phyloP scores from a whole-genome alignment of 2,113 vertebrate genomes.

The Laticauda laticaudata region DNA sequence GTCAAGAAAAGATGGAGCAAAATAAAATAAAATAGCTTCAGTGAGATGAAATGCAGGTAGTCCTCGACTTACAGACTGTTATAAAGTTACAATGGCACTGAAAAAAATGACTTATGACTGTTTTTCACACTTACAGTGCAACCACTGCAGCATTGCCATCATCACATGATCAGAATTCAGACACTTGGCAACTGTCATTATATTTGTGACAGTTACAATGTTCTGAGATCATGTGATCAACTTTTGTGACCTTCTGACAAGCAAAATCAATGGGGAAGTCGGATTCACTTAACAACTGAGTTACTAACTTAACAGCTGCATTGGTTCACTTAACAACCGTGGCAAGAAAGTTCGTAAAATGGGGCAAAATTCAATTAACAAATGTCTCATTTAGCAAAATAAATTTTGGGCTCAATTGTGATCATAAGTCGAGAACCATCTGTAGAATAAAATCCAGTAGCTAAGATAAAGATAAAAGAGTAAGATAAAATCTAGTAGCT shows the following conservation, averaged over 20 bases:
- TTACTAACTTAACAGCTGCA: not conserved
- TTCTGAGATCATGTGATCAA: not conserved
- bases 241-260: not conserved
- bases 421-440: not conserved
- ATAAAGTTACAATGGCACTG: not conserved
- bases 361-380: not conserved
- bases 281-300: not conserved
- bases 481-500: not conserved
- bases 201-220: not conserved
- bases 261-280: not conserved
- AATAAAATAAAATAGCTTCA: not conserved
- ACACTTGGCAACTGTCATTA: not conserved
- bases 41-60: not conserved
- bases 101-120: not conserved
- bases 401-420: not conserved
- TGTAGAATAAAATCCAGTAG: not conserved
- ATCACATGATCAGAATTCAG: not conserved
- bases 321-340: not conserved
- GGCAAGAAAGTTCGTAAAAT: not conserved
- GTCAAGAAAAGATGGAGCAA: not conserved
- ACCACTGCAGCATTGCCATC: not conserved
- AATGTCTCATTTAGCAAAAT: not conserved
- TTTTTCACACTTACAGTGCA: not conserved
- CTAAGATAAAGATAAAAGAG: not conserved
- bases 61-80: not conserved